These are phyloP conservation scores for Microplitis demolitor DNA, from an alignment of 1,140 invertebrate species.

Conservation along the genomic window DNA sequence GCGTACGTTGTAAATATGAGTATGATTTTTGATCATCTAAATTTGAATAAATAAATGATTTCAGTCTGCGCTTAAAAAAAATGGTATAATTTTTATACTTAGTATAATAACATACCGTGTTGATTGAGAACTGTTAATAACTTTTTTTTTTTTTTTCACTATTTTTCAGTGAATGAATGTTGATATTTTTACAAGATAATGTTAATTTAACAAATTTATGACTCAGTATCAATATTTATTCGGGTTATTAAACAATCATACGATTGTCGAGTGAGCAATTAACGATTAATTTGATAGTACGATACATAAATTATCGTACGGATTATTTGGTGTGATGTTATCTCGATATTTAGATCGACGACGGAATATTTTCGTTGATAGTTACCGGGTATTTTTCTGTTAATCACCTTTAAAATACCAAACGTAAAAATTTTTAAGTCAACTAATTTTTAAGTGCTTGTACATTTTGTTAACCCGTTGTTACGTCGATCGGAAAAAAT, in stretches of 20 bases:
- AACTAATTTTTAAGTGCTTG: not conserved
- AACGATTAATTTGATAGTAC: not conserved
- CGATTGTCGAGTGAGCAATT: not conserved
- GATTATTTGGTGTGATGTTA: not conserved
- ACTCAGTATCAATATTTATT: not conserved
- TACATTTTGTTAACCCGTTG: not conserved
- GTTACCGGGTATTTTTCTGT: not conserved
- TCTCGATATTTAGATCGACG: conserved; percentile 20
- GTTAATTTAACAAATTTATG: not conserved
- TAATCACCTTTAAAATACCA: not conserved
- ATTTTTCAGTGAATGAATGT: no score
- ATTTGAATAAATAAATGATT: no score
- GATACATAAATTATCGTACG: not conserved
- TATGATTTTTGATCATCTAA: no score
- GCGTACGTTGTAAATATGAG: no score
- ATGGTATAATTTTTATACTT: no score
- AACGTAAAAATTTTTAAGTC: not conserved
- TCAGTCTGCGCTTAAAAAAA: no score
- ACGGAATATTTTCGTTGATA: conserved; percentile 22
- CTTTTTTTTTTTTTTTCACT: no score
- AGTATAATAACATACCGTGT: no score
- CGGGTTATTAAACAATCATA: not conserved
- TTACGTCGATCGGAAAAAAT: not conserved
- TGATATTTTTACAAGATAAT: no score
- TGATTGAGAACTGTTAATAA: no score